Conservation (phyloP, 2,113 vertebrate species). For the Galbula dea region DNA sequence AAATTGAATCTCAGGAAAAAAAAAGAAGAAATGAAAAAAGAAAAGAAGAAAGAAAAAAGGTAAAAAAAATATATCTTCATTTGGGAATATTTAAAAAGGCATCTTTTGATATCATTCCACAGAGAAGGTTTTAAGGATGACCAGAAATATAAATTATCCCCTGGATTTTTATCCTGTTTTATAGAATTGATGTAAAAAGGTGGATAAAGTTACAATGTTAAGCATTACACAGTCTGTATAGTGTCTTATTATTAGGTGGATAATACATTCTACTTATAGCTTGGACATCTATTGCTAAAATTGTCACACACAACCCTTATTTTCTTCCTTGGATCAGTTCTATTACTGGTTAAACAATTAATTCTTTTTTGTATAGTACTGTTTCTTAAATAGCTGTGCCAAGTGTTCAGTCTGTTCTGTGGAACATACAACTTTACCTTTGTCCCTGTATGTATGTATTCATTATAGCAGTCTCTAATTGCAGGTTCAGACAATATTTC, state of each 20-base stretch:
- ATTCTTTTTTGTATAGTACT: background rate
- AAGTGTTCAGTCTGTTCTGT: background rate
- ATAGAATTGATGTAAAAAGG: background rate
- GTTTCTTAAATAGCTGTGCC: background rate
- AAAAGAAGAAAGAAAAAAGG: background rate
- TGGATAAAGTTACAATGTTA: background rate
- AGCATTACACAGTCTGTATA: background rate
- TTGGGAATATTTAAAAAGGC: slow-evolving; percentile 47
- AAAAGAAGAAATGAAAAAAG: background rate
- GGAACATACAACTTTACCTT: background rate
- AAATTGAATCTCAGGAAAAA: slow-evolving; percentile 6
- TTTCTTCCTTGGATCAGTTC: background rate
- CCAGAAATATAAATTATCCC: background rate
- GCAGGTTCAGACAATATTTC: background rate
- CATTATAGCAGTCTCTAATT: background rate
- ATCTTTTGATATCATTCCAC: background rate
- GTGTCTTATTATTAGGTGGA: background rate
- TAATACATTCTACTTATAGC: background rate
- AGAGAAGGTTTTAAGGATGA: slow-evolving; percentile 4
- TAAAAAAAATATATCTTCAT: slow-evolving; percentile 18
- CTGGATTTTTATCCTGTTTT: background rate
- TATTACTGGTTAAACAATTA: background rate
- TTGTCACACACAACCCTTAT: background rate
- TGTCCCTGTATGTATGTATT: background rate
- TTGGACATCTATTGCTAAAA: background rate